Percentiles rank a stretch among this genome's conserved stretches.
Conservation (phyloP, 23 tunicate species). For the Pegea sp. region DNA sequence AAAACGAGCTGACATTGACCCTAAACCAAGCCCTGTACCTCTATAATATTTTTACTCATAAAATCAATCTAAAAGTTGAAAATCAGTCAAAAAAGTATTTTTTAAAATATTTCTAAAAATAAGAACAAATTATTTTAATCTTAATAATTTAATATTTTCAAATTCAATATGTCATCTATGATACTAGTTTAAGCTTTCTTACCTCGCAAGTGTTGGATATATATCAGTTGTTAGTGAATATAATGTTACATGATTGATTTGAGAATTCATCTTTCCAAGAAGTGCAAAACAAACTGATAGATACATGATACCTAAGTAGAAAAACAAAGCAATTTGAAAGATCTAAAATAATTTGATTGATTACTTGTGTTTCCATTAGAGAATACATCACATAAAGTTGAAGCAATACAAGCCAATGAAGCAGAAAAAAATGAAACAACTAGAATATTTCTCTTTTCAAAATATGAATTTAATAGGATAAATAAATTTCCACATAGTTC, state of each 20-base stretch:
- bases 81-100: neutral
- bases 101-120: too few species aligned
- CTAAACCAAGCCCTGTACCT: slow-evolving; percentile 37
- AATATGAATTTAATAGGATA: neutral
- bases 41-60: slow-evolving; percentile 2
- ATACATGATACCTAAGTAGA: neutral
- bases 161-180: too few species aligned
- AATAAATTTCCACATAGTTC: neutral
- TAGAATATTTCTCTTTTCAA: neutral
- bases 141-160: too few species aligned
- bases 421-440: neutral
- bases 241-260: slow-evolving; percentile 1
- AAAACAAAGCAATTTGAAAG: neutral
- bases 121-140: too few species aligned
- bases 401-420: neutral
- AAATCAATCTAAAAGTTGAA: neutral
- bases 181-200: neutral
- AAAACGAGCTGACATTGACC: slow-evolving; percentile 35
- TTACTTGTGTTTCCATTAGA: neutral
- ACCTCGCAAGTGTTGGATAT: slow-evolving; percentile 48
- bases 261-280: slow-evolving; percentile 10
- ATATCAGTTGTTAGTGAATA: slow-evolving; percentile 20
- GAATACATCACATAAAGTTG: neutral
- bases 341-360: too few species aligned
- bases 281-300: neutral